phyloP scores from a whole-genome alignment of 2,888 invertebrate species.

The Crocallis elinguaria region DNA sequence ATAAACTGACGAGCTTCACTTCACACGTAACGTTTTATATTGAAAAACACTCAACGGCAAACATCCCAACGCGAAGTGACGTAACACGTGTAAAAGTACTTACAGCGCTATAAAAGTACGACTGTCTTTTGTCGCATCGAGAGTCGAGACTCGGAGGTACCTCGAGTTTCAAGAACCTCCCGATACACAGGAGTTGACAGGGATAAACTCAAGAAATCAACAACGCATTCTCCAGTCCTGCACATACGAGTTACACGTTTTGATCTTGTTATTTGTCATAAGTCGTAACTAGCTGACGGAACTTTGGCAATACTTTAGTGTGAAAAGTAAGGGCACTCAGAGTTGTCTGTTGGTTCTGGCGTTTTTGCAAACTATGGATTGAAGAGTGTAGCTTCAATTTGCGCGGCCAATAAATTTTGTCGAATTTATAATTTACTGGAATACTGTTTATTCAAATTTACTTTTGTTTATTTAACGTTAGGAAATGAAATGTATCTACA shows the following conservation, averaged over 20 bases:
- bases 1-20: too few relatives aligned
- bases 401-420: too few relatives aligned
- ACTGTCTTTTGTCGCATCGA: slow-evolving; percentile 1
- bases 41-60: neutral
- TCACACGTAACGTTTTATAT: neutral
- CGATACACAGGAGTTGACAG: neutral
- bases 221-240: slow-evolving; percentile 10
- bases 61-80: neutral
- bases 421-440: too few relatives aligned
- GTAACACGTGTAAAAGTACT: neutral
- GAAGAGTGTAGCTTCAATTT: too few relatives aligned
- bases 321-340: slow-evolving; percentile 1
- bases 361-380: too few relatives aligned
- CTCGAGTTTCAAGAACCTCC: neutral
- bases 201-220: slow-evolving; percentile 6
- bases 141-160: neutral
- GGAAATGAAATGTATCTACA: too few relatives aligned
- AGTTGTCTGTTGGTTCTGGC: too few relatives aligned
- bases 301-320: neutral
- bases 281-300: slow-evolving; percentile 19
- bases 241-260: slow-evolving; percentile 11
- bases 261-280: slow-evolving; percentile 24
- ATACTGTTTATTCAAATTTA: too few relatives aligned
- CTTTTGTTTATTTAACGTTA: too few relatives aligned
- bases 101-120: neutral